Conservation (phyloP, 1,140 invertebrate genomes). For the Drosophila sucinea region DNA sequence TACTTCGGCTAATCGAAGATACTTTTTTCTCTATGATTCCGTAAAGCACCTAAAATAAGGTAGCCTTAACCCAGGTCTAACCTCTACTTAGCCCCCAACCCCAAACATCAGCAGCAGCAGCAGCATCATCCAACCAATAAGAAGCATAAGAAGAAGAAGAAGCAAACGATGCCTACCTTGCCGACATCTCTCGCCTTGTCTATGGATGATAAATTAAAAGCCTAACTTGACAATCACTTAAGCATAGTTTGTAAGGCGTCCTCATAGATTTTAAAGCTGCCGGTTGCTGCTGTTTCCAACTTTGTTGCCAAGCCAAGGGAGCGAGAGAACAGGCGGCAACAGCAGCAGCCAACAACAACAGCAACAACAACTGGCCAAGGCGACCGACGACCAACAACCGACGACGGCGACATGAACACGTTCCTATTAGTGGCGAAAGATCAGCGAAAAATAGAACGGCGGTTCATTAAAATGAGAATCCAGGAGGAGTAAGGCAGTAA, state of each 20-base stretch:
- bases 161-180: slow-evolving; percentile 13
- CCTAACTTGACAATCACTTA: slow-evolving; percentile 83
- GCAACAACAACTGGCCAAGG: slow-evolving; percentile 29
- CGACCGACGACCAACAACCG: slow-evolving; percentile 29
- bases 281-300: slow-evolving; percentile 61
- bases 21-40: slow-evolving; percentile 9
- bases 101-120: slow-evolving; percentile 31
- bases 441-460: slow-evolving; percentile 82
- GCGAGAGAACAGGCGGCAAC: slow-evolving; percentile 8
- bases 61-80: slow-evolving; percentile 75
- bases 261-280: slow-evolving; percentile 78
- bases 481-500: slow-evolving; percentile 41
- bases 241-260: slow-evolving; percentile 83
- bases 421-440: slow-evolving; percentile 82
- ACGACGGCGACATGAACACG: slow-evolving; percentile 74
- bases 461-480: slow-evolving; percentile 82
- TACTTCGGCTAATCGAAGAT: neutral
- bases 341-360: slow-evolving; percentile 28
- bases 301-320: slow-evolving; percentile 53
- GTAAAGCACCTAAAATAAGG: slow-evolving; percentile 45
- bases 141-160: neutral
- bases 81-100: slow-evolving; percentile 74
- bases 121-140: neutral
- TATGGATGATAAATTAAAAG: slow-evolving; percentile 83
- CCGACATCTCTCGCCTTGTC: slow-evolving; percentile 72